Evolutionary conservation across 2,888 invertebrate species (phyloP), one percentile per base, ranked within the genome.

Genomic region (Anticlea derivata): DNA sequence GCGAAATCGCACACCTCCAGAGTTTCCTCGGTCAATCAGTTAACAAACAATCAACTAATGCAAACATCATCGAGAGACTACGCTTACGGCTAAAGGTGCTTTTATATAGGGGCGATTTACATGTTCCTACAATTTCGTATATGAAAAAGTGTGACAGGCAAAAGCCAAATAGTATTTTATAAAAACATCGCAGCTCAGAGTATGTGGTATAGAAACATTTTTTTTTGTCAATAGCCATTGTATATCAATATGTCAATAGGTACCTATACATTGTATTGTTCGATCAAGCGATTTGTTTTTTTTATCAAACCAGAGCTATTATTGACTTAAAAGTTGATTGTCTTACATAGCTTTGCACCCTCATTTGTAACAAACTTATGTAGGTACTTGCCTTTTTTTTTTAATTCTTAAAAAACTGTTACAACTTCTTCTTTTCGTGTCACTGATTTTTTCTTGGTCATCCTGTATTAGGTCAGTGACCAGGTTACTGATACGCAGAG

Each of bases 41-140:
- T 73, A 72, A 71, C 71, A 70, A 80, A 80, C 81, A 83, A 82
- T 81, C 79, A 76, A 65, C 61, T 72, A 74, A 78, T 73, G 73
- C 67, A 80, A 80, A 78, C 75, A 53, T 30, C 30, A n/a, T n/a
- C n/a, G n/a, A n/a, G 29, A 23, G 29, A 74, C 31, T 53, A 48
- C 52, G 66, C 58, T 65, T 61, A 68, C 38, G 22, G 22, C 38
- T 55, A 48, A 51, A 40, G 55, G 40, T 24, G n/a, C 38, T 38
- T 50, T 33, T 33, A 53, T 11, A 34, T 13, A 4, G 34, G 40
- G 12, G 13, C 12, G 13, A 38, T 11, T 5, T 38, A n/a, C n/a
- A n/a, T n/a, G n/a, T n/a, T n/a, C n/a, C n/a, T n/a, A n/a, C n/a
- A n/a, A n/a, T n/a, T 8, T 26, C 27, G 5, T 10, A 27, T 8